phyloP scores from a whole-genome alignment of 2,113 vertebrate species.

The Mobula hypostoma region DNA sequence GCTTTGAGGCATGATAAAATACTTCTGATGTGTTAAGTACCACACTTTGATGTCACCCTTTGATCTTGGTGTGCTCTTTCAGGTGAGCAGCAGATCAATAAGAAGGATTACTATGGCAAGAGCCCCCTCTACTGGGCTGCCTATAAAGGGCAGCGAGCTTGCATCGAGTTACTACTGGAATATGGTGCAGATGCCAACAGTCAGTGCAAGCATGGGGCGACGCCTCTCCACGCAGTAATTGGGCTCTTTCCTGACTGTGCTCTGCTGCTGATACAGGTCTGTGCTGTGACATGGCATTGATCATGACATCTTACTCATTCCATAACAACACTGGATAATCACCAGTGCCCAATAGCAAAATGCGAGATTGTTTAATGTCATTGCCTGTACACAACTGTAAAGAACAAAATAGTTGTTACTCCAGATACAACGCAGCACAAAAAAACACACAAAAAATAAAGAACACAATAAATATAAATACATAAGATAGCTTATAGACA shows the following conservation, averaged over 20 bases:
- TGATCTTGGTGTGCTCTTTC: background rate
- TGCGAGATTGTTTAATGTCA: too few relatives aligned
- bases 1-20: background rate
- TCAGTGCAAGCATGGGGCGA: conserved; percentile 48
- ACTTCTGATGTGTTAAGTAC: background rate
- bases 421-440: too few relatives aligned
- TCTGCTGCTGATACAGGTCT: conserved; percentile 47
- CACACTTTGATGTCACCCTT: background rate
- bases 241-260: conserved; percentile 50
- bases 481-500: too few relatives aligned
- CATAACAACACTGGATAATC: background rate
- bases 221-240: conserved; percentile 46
- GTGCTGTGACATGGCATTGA: background rate
- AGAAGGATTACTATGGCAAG: conserved; percentile 51
- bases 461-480: too few relatives aligned
- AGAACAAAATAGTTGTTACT: too few relatives aligned
- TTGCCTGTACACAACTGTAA: too few relatives aligned
- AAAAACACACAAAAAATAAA: too few relatives aligned
- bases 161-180: conserved; percentile 46
- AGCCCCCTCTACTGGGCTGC: conserved; percentile 50
- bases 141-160: conserved; percentile 47
- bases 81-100: conserved; percentile 47
- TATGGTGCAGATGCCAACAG: conserved; percentile 48
- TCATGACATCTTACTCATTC: background rate
- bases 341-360: background rate